Evolutionary conservation across 1,140 invertebrate genomes (phyloP).

Genomic region (Sitobion miscanthi): DNA sequence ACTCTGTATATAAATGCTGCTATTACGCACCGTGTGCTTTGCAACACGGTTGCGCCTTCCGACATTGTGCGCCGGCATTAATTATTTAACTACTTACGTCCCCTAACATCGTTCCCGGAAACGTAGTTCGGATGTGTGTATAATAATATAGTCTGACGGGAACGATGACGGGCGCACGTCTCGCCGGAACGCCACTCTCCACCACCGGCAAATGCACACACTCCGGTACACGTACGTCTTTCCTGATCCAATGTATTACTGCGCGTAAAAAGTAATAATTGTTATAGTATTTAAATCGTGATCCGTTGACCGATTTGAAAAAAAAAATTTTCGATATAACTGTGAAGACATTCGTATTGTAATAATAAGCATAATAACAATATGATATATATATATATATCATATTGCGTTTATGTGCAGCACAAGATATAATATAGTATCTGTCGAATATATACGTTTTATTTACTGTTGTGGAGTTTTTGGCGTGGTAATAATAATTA

Average conservation of each 20-base stretch:
- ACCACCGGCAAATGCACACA: neutral
- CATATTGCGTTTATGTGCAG: too few species aligned
- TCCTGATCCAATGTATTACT: neutral
- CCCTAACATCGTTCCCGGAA: neutral
- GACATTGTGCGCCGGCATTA: neutral
- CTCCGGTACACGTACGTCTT: neutral
- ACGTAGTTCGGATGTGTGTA: neutral
- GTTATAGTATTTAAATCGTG: too few species aligned
- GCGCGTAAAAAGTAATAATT: too few species aligned
- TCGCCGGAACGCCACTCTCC: neutral
- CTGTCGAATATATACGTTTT: too few species aligned
- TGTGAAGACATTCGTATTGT: too few species aligned
- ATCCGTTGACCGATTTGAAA: too few species aligned
- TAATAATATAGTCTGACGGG: neutral
- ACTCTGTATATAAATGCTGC: neutral
- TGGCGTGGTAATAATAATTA: too few species aligned
- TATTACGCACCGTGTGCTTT: neutral
- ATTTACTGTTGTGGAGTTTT: too few species aligned
- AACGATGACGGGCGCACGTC: neutral
- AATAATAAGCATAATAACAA: too few species aligned
- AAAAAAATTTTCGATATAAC: too few species aligned
- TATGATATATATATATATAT: too few species aligned
- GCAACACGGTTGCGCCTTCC: neutral
- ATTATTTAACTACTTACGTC: constrained; percentile 16
- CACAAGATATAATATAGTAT: too few species aligned